phyloP scores from a whole-genome alignment of 2,888 invertebrate genomes.

The Hirudinaria manillensis region DNA sequence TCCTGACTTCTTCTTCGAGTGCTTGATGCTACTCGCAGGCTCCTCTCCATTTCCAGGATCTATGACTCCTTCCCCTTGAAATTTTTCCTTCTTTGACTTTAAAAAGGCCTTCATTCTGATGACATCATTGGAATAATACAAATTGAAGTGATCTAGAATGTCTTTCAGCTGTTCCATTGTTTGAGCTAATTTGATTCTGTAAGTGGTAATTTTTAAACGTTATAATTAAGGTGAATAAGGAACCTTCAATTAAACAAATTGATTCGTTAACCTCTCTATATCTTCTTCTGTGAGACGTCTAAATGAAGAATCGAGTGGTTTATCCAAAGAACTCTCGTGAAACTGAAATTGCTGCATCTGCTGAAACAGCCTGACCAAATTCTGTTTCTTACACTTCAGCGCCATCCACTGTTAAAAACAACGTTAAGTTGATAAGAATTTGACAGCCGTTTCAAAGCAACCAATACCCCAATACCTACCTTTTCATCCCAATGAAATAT shows the following conservation, averaged over 20 bases:
- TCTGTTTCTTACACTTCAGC: conserved; percentile 74
- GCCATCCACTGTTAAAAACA: conserved; percentile 59
- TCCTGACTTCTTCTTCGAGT: conserved; percentile 77
- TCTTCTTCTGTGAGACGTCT: conserved; percentile 15
- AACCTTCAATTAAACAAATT: neutral
- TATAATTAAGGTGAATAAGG: too few relatives aligned
- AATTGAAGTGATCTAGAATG: conserved; percentile 81
- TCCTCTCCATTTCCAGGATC: conserved; percentile 58
- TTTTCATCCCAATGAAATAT: conserved; percentile 90
- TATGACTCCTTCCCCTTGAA: conserved; percentile 54
- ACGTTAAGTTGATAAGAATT: neutral
- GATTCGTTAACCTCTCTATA: neutral
- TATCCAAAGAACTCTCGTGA: conserved; percentile 67
- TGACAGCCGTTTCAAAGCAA: neutral
- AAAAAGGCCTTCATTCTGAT: conserved; percentile 59
- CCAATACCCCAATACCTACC: neutral
- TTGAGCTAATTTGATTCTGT: conserved; percentile 48
- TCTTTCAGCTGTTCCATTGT: conserved; percentile 81
- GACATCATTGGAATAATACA: conserved; percentile 73
- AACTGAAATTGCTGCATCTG: conserved; percentile 55
- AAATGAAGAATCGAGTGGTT: conserved; percentile 71
- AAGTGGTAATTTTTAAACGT: neutral
- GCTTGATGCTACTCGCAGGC: conserved; percentile 66
- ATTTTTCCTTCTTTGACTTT: conserved; percentile 51
- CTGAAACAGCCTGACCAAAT: conserved; percentile 72